Evolutionary conservation across 2,888 invertebrate genomes (phyloP), one percentile per base, ranked within the genome.

Genomic region (Glaucopsyche alexis): DNA sequence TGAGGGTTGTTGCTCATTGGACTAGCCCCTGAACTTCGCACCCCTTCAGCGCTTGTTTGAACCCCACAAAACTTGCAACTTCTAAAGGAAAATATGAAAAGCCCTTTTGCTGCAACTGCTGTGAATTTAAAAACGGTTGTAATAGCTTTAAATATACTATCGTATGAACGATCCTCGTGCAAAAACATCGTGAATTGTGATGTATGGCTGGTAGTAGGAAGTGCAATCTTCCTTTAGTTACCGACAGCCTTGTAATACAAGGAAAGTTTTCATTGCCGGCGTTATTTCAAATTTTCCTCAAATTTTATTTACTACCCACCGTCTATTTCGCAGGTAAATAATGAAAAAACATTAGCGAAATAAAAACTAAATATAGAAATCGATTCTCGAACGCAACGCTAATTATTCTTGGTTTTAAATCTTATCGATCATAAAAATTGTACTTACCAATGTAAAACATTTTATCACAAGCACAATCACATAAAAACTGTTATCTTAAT

Each of bases 401-500:
- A 14, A 29, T 60, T 60, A 60, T 19, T 60, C 4, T 47, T 5
- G 60, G 7, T 38, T 38, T 60, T 55, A 55, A 55, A 19, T 55
- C 3, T 52, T 55, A 71, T 42, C 14, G 13, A 42, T 64, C 55
- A 60, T 72, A 19, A 42, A 9, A 40, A 66, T 50, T n/a, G 72
- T 66, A 72, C 72, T 47, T 45, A 72, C 72, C 72, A 52, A 2
- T 47, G 45, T 72, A 66, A 67, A 66, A 52, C 72, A 19, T 72
- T 65, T 67, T 72, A 72, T 72, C 72, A 72, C 72, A 72, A 67
- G 40, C 72, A 72, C 72, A 65, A 72, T 72, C 72, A 72, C 72
- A 72, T 50, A 72, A 49, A 66, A 69, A 47, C 47, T 42, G 49
- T 47, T 69, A 69, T 69, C 69, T 45, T 16, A 49, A 29, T 67